Conservation (phyloP, 2,113 vertebrate genomes). For the Xenopus laevis region DNA sequence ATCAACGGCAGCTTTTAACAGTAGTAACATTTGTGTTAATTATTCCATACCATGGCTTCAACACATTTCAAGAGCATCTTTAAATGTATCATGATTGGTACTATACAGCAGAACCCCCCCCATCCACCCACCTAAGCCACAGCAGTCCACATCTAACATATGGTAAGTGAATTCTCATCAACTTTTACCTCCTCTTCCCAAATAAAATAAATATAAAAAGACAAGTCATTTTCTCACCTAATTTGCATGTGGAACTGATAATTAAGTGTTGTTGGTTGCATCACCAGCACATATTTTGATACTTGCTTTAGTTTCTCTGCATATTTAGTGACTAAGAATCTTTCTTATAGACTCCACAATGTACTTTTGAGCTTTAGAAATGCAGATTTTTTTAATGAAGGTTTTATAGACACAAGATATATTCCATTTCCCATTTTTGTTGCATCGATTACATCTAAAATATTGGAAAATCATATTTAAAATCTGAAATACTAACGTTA, state of each 20-base stretch:
- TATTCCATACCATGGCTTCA: neutral
- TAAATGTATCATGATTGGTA: neutral
- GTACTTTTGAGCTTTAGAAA: neutral
- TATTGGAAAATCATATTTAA: no score
- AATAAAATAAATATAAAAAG: conserved; percentile 77
- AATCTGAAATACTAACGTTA: no score
- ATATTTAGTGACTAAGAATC: conserved; percentile 67
- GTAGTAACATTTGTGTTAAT: neutral
- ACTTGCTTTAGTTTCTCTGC: conserved; percentile 68
- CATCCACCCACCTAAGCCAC: conserved; percentile 12
- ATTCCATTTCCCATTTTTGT: no score
- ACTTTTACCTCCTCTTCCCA: conserved; percentile 63
- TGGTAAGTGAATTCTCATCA: conserved; percentile 52
- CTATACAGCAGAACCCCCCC: neutral
- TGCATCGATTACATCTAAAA: no score
- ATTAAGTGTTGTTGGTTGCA: conserved; percentile 74
- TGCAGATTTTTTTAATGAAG: no score
- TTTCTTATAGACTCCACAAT: conserved; percentile 48
- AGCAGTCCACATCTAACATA: conserved; percentile 46
- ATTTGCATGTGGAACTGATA: conserved; percentile 78
- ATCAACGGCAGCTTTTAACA: neutral
- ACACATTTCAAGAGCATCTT: conserved; percentile 4
- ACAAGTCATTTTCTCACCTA: conserved; percentile 79
- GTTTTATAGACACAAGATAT: no score
- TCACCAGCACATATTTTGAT: conserved; percentile 64